Base-by-base conservation (phyloP, 2,888 invertebrate genomes). In the Ganaspis brasiliensis region DNA sequence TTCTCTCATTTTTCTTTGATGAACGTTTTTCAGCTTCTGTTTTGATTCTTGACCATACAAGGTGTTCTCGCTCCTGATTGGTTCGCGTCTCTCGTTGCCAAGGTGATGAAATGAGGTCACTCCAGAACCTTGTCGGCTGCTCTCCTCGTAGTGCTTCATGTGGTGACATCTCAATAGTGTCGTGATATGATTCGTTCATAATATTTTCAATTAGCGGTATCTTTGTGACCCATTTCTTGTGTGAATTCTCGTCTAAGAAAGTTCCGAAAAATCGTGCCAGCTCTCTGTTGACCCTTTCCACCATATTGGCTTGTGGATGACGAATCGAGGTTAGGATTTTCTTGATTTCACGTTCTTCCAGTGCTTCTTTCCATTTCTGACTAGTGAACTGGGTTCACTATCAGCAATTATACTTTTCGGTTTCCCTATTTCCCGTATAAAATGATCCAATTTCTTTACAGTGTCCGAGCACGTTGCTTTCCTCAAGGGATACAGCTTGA, bases 291-390 rank as follows among this genome's bases (percentile, higher is more conserved):
- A 76, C 75, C 0, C 73, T 49, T 52, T 80, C 78, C 0, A 75
- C 78, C 10, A 74, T 67, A 16, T 80, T 80, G 0, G 59, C 76
- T n/a, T 80, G 78, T 0, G 76, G 80, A 10, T 80, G 78, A 1
- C 78, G 26, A 0, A 80, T 72, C 0, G 55, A 76, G 0, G 78
- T 76, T 8, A 78, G 55, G 5, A 75, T 73, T 9, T 63, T 21
- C 10, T 49, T 4, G 8, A 80, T 76, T 6, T 40, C 45, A 4
- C 57, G 26, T 19, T 31, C 6, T 19, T 70, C 9, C 6, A 75
- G 21, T 12, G 26, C 24, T 16, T 74, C 4, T 9, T 1, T 31
- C 80, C 78, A 78, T 9, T 24, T 19, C 0, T 74, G 49, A 0
- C 57, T 14, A 0, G 79, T 77, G 24, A 77, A 79, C 24, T 77